These are phyloP conservation scores for Hucho hucho DNA, from an alignment of 2,113 vertebrate species.

Conservation along the genomic window DNA sequence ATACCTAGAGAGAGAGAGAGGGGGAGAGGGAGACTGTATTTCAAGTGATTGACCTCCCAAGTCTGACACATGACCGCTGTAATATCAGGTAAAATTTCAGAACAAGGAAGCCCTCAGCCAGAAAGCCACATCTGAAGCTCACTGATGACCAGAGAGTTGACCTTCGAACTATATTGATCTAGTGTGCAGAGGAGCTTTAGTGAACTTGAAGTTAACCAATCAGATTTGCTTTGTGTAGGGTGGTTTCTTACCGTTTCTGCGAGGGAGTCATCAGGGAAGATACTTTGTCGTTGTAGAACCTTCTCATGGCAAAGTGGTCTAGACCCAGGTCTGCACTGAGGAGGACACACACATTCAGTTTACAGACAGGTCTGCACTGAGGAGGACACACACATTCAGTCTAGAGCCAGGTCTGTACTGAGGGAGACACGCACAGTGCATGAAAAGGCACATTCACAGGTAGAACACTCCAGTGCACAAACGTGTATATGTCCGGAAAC, in stretches of 20 bases:
- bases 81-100: not conserved
- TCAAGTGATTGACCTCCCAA: not conserved
- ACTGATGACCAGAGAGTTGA: not conserved
- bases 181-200: not conserved
- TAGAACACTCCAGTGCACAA: too few relatives aligned
- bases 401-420: slow-evolving; percentile 89
- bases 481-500: too few relatives aligned
- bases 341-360: slow-evolving; percentile 61
- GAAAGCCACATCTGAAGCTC: slow-evolving; percentile 3
- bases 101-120: not conserved
- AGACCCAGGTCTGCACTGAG: slow-evolving; percentile 88
- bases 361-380: slow-evolving; percentile 87
- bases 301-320: slow-evolving; percentile 92
- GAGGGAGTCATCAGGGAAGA: slow-evolving; percentile 87
- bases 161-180: slow-evolving; percentile 20
- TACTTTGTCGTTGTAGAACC: slow-evolving; percentile 88
- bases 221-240: not conserved
- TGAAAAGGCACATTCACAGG: too few relatives aligned
- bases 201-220: not conserved
- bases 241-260: slow-evolving; percentile 81
- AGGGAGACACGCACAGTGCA: slow-evolving; percentile 34
- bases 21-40: not conserved
- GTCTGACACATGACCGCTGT: not conserved
- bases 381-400: slow-evolving; percentile 55
- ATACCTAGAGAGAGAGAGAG: slow-evolving; percentile 73